phyloP scores from a whole-genome alignment of 1,140 invertebrate species.

The Frieseomelitta varia region DNA sequence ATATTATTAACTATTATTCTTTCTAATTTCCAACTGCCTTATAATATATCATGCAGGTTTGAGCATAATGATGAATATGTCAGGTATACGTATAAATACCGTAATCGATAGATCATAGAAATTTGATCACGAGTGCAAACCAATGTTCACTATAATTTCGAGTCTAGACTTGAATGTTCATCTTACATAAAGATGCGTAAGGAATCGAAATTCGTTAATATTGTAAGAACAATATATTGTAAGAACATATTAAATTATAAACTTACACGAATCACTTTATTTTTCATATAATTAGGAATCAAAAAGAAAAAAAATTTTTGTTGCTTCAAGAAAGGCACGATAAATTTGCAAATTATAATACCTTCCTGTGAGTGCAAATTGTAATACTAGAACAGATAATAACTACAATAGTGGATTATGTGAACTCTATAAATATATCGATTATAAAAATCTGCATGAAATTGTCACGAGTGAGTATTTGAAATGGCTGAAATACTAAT shows the following conservation, averaged over 20 bases:
- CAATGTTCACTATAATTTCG: constrained; percentile 80
- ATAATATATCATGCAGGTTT: constrained; percentile 82
- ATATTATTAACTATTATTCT: constrained; percentile 80
- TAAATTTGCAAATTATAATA: constrained; percentile 82
- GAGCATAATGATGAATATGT: constrained; percentile 83
- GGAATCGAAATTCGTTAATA: no score
- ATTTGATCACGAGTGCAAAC: constrained; percentile 82
- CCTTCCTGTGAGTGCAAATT: constrained; percentile 77
- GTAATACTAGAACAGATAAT: constrained; percentile 84
- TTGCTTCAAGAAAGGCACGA: constrained; percentile 81
- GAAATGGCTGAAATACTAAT: background rate
- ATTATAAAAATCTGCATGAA: constrained; percentile 83
- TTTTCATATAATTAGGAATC: constrained; percentile 52
- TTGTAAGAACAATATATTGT: no score
- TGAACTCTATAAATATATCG: constrained; percentile 84
- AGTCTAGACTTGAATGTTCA: constrained; percentile 59
- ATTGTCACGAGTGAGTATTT: constrained; percentile 82
- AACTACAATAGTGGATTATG: constrained; percentile 83
- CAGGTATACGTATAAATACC: constrained; percentile 83
- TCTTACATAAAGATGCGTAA: constrained; percentile 40
- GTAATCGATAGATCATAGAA: constrained; percentile 83
- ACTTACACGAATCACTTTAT: background rate
- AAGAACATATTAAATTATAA: background rate
- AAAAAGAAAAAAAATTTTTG: constrained; percentile 84
- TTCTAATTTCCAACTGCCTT: constrained; percentile 82